Conservation (phyloP, 2,113 vertebrate species). For the Atrichornis clamosus region DNA sequence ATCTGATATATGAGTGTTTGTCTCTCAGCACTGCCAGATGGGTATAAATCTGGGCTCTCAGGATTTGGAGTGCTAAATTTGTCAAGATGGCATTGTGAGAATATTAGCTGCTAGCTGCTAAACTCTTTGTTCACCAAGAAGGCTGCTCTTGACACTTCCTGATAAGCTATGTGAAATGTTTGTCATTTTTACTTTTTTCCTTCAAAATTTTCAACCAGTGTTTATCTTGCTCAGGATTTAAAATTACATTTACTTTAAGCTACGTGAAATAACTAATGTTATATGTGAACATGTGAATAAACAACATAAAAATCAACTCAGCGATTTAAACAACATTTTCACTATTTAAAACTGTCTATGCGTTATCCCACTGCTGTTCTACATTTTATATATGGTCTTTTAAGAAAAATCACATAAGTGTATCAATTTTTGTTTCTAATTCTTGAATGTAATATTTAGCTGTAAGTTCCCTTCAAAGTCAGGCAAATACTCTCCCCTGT, state of each 20-base stretch:
- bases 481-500: background rate
- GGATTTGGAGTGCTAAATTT: slow-evolving; percentile 39
- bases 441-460: background rate
- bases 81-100: slow-evolving; percentile 51
- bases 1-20: slow-evolving; percentile 26
- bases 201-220: background rate
- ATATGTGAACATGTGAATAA: background rate
- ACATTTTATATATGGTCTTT: background rate
- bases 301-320: slow-evolving; percentile 14
- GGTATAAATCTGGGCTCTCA: slow-evolving; percentile 46
- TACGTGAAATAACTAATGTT: background rate
- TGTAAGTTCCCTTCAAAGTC: background rate
- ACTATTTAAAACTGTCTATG: slow-evolving; percentile 15
- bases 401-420: background rate
- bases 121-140: background rate
- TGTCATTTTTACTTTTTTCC: background rate
- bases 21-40: slow-evolving; percentile 45
- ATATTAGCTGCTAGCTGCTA: slow-evolving; percentile 35
- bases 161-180: slow-evolving; percentile 5
- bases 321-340: slow-evolving; percentile 10
- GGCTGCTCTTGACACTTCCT: background rate
- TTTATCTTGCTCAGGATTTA: background rate
- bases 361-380: background rate
- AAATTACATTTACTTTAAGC: slow-evolving; percentile 27
- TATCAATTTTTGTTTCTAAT: slow-evolving; percentile 30